These are phyloP conservation scores for Alces alces DNA, from an alignment of 2,113 vertebrate genomes.

Conservation along the genomic window DNA sequence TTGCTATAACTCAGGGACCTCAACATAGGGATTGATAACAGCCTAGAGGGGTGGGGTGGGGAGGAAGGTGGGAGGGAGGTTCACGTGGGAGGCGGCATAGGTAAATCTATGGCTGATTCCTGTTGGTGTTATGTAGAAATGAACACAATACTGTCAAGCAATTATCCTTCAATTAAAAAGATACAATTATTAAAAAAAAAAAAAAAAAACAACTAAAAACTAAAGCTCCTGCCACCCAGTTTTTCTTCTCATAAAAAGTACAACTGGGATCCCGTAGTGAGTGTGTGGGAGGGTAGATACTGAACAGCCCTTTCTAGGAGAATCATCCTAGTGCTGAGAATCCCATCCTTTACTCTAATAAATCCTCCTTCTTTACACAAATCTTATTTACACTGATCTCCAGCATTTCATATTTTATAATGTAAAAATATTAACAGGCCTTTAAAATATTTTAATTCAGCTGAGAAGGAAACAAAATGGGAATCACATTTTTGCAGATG, in stretches of 20 bases:
- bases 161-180: neutral
- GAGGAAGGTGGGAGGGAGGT: neutral
- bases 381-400: neutral
- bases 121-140: neutral
- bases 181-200: neutral
- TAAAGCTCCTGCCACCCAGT: neutral
- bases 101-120: neutral
- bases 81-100: neutral
- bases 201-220: neutral
- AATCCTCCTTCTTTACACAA: neutral
- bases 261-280: neutral
- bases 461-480: neutral
- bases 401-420: neutral
- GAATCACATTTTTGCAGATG: neutral
- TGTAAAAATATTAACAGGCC: neutral
- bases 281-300: neutral
- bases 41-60: neutral
- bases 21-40: fast-evolving
- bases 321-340: neutral
- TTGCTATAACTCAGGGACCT: neutral
- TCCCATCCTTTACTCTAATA: neutral
- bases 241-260: neutral
- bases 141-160: neutral
- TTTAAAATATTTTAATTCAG: neutral
- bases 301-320: neutral